These are phyloP conservation scores for Sciurus vulgaris DNA, from an alignment of 2,797 vertebrate genomes.

Conservation along the genomic window DNA sequence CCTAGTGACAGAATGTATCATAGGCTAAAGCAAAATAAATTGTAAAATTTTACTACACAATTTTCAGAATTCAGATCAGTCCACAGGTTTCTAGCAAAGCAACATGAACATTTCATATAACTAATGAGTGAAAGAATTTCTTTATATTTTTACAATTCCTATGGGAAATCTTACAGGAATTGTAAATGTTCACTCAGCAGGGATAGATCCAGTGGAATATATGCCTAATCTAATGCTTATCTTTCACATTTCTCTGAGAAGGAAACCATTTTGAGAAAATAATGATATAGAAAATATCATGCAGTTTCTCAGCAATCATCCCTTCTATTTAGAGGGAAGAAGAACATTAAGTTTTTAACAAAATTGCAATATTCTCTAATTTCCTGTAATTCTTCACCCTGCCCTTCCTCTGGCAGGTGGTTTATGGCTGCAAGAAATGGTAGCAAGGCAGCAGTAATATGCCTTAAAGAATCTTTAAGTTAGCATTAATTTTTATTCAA, in stretches of 20 bases:
- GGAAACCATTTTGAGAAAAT: conserved; percentile 8
- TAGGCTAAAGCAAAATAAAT: background rate
- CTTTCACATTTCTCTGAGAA: background rate
- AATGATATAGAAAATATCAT: background rate
- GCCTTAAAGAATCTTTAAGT: background rate
- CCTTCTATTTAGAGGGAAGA: background rate
- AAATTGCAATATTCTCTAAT: background rate
- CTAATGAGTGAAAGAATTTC: background rate
- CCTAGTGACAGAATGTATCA: background rate
- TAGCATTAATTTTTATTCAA: background rate
- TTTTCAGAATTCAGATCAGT: background rate
- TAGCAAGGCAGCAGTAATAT: background rate
- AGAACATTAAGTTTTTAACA: background rate
- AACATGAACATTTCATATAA: background rate
- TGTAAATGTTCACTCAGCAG: background rate
- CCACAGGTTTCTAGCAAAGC: background rate
- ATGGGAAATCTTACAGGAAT: background rate
- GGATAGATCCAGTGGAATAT: background rate
- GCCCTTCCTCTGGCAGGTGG: background rate
- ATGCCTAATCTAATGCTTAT: background rate
- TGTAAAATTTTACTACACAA: background rate
- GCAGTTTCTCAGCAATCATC: background rate
- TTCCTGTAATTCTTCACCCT: conserved; percentile 9
- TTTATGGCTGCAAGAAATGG: background rate
- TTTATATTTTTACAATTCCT: background rate